Conservation (phyloP, 2,797 vertebrate species). For the Siniperca obscura region DNA sequence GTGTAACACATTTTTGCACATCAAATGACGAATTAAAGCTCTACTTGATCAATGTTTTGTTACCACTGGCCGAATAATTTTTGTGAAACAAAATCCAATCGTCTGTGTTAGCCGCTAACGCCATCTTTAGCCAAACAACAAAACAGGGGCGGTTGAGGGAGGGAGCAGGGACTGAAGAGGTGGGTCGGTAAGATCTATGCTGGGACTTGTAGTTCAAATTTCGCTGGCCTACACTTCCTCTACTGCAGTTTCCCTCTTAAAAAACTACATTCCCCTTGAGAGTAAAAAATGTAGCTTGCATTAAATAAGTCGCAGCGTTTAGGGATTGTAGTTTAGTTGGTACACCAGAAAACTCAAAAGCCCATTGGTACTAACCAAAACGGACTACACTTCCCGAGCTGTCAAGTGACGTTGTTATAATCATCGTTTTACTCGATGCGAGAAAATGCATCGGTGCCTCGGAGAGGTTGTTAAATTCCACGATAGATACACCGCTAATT, state of each 20-base stretch:
- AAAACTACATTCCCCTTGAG: slow-evolving; percentile 71
- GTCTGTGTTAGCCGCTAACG: slow-evolving; percentile 86
- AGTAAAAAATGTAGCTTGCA: fast-evolving
- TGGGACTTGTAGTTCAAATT: slow-evolving; percentile 82
- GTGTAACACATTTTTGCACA: slow-evolving; percentile 65
- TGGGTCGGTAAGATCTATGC: slow-evolving; percentile 14
- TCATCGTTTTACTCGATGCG: slow-evolving; percentile 75
- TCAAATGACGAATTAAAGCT: slow-evolving; percentile 59
- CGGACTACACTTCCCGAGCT: slow-evolving; percentile 73
- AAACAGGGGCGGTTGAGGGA: slow-evolving; percentile 77
- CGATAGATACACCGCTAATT: slow-evolving; percentile 54
- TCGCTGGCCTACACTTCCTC: fast-evolving
- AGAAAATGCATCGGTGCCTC: slow-evolving; percentile 70
- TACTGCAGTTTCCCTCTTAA: fast-evolving
- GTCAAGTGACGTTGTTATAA: slow-evolving; percentile 72
- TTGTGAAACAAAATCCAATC: slow-evolving; percentile 83
- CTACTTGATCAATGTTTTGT: slow-evolving; percentile 73
- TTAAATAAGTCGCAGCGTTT: background rate
- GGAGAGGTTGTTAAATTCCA: slow-evolving; percentile 84
- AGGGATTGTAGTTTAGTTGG: slow-evolving; percentile 72
- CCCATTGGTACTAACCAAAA: fast-evolving
- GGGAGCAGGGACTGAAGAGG: slow-evolving; percentile 67
- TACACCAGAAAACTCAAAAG: fast-evolving
- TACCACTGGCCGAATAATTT: slow-evolving; percentile 75
- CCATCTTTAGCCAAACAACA: slow-evolving; percentile 88